Base-by-base conservation (phyloP, 2,113 vertebrate genomes). In the Oxygymnocypris stewartii region DNA sequence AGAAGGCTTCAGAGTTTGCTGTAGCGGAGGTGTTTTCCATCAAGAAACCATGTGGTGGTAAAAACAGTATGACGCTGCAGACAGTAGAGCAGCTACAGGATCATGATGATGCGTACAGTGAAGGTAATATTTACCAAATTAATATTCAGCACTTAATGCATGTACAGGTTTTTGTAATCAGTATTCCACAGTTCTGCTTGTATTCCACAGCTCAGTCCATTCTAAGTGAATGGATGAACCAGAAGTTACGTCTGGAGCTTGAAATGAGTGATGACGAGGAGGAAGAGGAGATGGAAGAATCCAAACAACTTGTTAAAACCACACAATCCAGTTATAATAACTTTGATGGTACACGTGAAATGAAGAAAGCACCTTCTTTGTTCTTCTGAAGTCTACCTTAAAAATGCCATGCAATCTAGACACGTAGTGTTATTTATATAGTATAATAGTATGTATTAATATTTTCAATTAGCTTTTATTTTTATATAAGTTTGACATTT, bases 191-290 rank as follows among this genome's bases (percentile, higher is more conserved):
- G 16, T 18, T 54, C 6, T 3, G 10, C 57, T 87, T 88, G 4
- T 44, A 11, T 83, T 67, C 84, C 84, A 81, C 90, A 99, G 98
- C 97, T 87, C 96, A 95, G 90, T 94, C 95, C 59, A 93, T 99
- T 85, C 93, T 99, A 31, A 94, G 88, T 76, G 94, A 94, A 51
- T 99, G 97, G 97, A 93, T 98, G 92, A 93, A 93, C 86, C 95
- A 90, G 90, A 97, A 97, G 77, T 90, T 97, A 89, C 94, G 93
- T 0, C 75, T 93, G 84, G 95, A 97, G 89, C 91, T 96, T 84
- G 92, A 90, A 84, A 92, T 91, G 4, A 93, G 95, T 86, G 93
- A 87, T 73, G 94, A 96, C 67, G 94, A 92, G n/a, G 95, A 96
- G 86, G 92, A 91, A 0, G 90, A 90, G 11, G 73, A 82, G 13